phyloP scores from a whole-genome alignment of 2,113 vertebrate species.

The Oceanites oceanicus region DNA sequence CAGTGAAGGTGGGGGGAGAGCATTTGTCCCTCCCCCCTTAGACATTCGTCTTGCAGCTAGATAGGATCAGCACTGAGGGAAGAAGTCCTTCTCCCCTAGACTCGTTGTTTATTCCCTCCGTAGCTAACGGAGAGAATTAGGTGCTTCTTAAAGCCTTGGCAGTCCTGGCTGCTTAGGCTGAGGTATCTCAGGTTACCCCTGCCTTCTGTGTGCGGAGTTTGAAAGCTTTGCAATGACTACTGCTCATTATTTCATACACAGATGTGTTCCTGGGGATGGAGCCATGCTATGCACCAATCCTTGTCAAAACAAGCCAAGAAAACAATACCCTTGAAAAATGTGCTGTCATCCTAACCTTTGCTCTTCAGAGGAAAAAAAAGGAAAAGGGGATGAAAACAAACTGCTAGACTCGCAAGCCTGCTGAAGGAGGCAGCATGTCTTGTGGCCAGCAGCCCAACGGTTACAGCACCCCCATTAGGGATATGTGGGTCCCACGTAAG shows the following conservation, averaged over 20 bases:
- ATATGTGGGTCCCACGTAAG: background rate
- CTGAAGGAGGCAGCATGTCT: background rate
- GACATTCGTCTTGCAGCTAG: background rate
- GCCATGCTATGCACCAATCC: background rate
- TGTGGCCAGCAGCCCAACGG: rapidly evolving
- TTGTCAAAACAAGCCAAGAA: conserved; percentile 7
- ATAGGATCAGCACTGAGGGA: background rate
- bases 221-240: background rate
- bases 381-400: background rate
- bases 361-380: background rate
- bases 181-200: background rate
- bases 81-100: background rate
- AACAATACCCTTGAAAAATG: conserved; percentile 14
- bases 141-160: background rate
- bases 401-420: background rate
- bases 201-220: background rate
- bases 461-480: background rate
- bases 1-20: background rate
- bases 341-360: conserved; percentile 7
- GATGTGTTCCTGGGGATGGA: background rate
- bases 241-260: background rate
- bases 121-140: background rate
- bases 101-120: background rate
- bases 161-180: background rate
- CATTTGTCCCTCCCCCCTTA: background rate